A percentile compares a stretch with the other conserved stretches of the same genome.
phyloP scores from a whole-genome alignment of 2,113 vertebrate species.

The Aegypius monachus region DNA sequence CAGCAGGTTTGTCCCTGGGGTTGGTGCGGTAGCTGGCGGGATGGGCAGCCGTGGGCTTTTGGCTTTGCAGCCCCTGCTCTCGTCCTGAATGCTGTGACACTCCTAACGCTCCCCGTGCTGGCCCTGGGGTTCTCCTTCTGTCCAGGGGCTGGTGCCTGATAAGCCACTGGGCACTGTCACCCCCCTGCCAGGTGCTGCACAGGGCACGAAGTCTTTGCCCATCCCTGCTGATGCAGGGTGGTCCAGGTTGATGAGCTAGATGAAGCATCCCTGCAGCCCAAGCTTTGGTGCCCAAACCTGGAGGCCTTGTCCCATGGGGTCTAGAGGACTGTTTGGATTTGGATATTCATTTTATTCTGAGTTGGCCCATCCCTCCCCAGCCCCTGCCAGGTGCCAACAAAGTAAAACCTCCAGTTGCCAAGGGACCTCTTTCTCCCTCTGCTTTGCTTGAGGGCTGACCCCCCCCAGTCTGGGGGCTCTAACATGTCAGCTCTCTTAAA shows the following conservation, averaged over 20 bases:
- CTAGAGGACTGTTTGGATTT: neutral
- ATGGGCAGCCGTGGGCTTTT: accelerated
- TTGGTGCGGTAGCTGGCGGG: accelerated
- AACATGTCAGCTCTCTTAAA: accelerated
- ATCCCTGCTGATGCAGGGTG: neutral
- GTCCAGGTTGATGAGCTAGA: neutral
- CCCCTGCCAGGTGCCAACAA: neutral
- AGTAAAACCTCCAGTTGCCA: neutral
- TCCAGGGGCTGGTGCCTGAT: neutral
- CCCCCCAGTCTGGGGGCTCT: neutral
- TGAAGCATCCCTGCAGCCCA: neutral
- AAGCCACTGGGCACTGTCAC: neutral
- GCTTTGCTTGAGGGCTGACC: neutral
- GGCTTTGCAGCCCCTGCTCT: neutral
- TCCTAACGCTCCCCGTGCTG: accelerated
- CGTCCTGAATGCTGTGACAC: accelerated
- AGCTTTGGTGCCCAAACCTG: neutral
- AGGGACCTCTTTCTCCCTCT: neutral
- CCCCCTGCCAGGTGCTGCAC: neutral
- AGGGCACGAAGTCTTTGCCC: accelerated
- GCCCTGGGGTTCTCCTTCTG: neutral
- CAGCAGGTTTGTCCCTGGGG: neutral
- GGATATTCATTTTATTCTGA: neutral
- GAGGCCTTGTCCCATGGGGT: neutral
- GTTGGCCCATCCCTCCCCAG: neutral